A percentile compares a stretch with the other conserved stretches of the same genome.
Evolutionary conservation across 2,797 vertebrate genomes (phyloP).

Genomic region (Oreochromis mossambicus): DNA sequence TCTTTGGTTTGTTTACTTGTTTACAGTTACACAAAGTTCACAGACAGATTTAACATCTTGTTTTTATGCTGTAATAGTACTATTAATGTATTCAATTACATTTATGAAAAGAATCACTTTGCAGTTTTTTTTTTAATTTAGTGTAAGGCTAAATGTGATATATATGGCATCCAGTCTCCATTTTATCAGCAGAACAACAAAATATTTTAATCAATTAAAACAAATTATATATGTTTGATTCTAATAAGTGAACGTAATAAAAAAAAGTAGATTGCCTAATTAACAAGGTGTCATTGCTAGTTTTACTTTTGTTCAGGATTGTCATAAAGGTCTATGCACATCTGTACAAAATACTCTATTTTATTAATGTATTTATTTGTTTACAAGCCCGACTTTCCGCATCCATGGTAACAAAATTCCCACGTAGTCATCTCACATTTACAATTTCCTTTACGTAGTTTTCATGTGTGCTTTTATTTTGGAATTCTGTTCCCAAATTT

Average conservation of each 20-base stretch:
- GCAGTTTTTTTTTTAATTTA: not conserved
- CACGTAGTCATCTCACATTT: not conserved
- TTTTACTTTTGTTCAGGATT: not conserved
- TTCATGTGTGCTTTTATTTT: conserved; percentile 47
- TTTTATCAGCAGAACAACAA: not conserved
- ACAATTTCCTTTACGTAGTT: not conserved
- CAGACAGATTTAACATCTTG: not conserved
- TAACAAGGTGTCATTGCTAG: not conserved
- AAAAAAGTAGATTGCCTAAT: not conserved
- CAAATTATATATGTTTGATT: not conserved
- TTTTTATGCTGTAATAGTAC: not conserved
- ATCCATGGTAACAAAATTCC: not conserved
- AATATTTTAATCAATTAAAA: not conserved
- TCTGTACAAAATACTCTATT: not conserved
- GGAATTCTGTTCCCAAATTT: not conserved
- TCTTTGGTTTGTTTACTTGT: not conserved
- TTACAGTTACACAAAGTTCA: not conserved
- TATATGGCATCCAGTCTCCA: not conserved
- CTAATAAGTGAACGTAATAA: not conserved
- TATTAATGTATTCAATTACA: not conserved
- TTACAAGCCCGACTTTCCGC: not conserved
- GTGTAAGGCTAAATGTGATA: not conserved
- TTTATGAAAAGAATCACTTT: not conserved
- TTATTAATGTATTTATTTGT: not conserved
- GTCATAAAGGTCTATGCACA: not conserved